A percentile compares a stretch with the other conserved stretches of the same genome.
These are phyloP conservation scores for Protophormia terraenovae DNA, from an alignment of 2,888 invertebrate species.

Conservation along the genomic window DNA sequence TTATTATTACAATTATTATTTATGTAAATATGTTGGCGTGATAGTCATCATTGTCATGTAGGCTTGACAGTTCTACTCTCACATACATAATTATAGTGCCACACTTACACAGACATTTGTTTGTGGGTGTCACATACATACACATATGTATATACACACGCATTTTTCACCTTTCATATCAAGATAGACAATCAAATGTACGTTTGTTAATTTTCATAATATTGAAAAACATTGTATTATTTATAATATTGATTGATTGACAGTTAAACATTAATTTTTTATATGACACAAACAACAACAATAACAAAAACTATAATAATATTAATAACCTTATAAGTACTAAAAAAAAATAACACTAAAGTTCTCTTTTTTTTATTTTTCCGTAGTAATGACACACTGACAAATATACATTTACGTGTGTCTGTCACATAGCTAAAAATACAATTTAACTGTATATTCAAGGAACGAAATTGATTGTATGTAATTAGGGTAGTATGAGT, in stretches of 20 bases:
- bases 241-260: slow-evolving; percentile 41
- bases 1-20: neutral
- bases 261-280: slow-evolving; percentile 31
- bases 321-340: neutral
- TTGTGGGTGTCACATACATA: neutral
- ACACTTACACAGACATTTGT: neutral
- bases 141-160: neutral
- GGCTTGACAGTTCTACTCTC: neutral
- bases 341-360: neutral
- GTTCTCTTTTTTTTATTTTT: neutral
- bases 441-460: neutral
- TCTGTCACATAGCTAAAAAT: neutral
- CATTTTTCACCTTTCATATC: neutral
- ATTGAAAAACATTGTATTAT: slow-evolving; percentile 11
- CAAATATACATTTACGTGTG: neutral
- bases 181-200: neutral
- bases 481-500: too few relatives aligned
- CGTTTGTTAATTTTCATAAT: slow-evolving; percentile 15
- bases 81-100: neutral
- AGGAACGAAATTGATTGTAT: neutral
- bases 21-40: neutral
- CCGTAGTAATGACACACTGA: neutral
- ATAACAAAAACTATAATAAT: neutral
- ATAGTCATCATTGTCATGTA: neutral
- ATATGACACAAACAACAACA: slow-evolving; percentile 18